These are phyloP conservation scores for Stigmatopora nigra DNA, from an alignment of 2,113 vertebrate species.

Conservation along the genomic window DNA sequence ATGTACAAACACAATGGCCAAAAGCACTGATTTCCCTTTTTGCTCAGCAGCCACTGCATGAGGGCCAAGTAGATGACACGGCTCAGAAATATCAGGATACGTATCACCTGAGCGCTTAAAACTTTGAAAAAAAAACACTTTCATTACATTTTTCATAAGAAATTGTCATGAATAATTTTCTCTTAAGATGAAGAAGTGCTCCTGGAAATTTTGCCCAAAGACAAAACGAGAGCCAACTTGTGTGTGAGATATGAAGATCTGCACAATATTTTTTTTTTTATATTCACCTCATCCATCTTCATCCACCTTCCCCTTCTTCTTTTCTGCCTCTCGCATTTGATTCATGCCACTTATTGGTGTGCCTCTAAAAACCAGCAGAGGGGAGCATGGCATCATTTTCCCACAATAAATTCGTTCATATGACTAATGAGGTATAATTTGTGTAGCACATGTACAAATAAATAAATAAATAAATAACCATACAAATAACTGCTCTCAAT, in stretches of 20 bases:
- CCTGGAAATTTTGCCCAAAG: slow-evolving; percentile 73
- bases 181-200: slow-evolving; percentile 83
- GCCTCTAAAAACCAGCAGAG: slow-evolving; percentile 41
- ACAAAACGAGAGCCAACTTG: slow-evolving; percentile 76
- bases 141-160: neutral
- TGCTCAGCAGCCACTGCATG: slow-evolving; percentile 81
- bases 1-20: neutral
- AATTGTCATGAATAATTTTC: slow-evolving; percentile 39
- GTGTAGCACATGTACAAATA: too few relatives aligned
- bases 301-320: neutral
- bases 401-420: neutral
- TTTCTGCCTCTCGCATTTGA: neutral
- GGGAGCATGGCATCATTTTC: slow-evolving; percentile 35
- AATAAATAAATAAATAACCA: too few relatives aligned
- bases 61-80: slow-evolving; percentile 74
- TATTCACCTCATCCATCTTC: neutral
- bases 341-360: neutral
- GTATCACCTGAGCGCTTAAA: slow-evolving; percentile 70
- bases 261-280: neutral
- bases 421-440: too few relatives aligned
- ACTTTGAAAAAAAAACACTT: neutral
- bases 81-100: slow-evolving; percentile 82
- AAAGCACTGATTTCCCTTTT: neutral
- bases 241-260: slow-evolving; percentile 72
- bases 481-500: too few relatives aligned